Conservation (phyloP, 2,888 invertebrate genomes). For the Synanthedon vespiformis region DNA sequence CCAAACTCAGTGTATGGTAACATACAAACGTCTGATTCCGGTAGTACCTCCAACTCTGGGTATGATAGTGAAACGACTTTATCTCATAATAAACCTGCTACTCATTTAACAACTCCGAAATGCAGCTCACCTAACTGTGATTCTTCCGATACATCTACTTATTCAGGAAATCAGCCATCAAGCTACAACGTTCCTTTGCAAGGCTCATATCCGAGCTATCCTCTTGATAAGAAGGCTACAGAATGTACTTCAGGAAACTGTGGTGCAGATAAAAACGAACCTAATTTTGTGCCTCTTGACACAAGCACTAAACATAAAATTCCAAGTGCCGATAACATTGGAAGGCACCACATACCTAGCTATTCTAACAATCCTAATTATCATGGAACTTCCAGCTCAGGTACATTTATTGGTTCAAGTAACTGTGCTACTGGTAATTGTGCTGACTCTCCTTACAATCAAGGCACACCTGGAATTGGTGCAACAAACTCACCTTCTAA, state of each 20-base stretch:
- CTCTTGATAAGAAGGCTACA: conserved; percentile 5
- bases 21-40: not conserved
- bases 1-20: not conserved
- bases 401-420: conserved; percentile 4
- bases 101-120: conserved; percentile 36
- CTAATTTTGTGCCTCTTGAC: conserved; percentile 2
- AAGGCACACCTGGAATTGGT: not conserved
- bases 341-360: conserved; percentile 1
- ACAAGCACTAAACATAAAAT: not conserved
- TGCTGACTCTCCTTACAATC: conserved; percentile 4
- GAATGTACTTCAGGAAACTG: conserved; percentile 11
- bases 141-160: conserved; percentile 1
- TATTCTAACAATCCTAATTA: conserved; percentile 7
- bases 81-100: conserved; percentile 24
- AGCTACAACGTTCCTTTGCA: conserved; percentile 23
- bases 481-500: conserved; percentile 1
- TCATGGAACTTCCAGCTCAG: not conserved
- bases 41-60: conserved; percentile 11
- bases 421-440: conserved; percentile 20
- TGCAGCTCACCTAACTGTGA: conserved; percentile 17
- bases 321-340: not conserved
- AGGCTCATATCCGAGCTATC: conserved; percentile 6
- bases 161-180: conserved; percentile 16
- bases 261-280: conserved; percentile 2
- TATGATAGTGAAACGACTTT: conserved; percentile 8